phyloP scores from a whole-genome alignment of 1,140 invertebrate species.

The Dendroctonus valens region DNA sequence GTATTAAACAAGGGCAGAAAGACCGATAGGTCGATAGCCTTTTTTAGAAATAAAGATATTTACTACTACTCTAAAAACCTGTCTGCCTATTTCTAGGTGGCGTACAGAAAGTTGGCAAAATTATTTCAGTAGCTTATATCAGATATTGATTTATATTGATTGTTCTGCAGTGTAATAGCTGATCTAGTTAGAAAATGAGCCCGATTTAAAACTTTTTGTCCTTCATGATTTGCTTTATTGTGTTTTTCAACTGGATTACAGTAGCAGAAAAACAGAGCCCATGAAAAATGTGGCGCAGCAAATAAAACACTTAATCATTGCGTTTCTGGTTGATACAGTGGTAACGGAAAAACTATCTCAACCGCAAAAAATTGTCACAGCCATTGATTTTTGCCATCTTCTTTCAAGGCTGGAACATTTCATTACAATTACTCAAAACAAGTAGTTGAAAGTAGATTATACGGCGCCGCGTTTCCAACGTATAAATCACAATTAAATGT shows the following conservation, averaged over 20 bases:
- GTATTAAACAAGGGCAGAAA: too few relatives aligned
- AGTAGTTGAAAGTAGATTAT: too few relatives aligned
- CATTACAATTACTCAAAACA: background rate
- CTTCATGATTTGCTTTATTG: background rate
- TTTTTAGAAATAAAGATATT: too few relatives aligned
- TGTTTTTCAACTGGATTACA: background rate
- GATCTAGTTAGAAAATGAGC: background rate
- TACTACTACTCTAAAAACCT: too few relatives aligned
- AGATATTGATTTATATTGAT: background rate
- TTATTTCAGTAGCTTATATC: background rate
- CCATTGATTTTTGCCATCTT: slow-evolving; percentile 9
- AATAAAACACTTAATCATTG: slow-evolving; percentile 1
- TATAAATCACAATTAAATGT: too few relatives aligned
- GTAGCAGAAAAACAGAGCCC: background rate
- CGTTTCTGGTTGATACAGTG: slow-evolving; percentile 6
- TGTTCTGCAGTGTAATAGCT: background rate
- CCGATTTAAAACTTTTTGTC: background rate
- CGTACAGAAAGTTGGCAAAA: background rate
- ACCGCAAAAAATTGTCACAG: slow-evolving; percentile 18
- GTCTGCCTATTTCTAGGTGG: background rate
- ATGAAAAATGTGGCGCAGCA: background rate
- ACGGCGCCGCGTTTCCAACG: too few relatives aligned
- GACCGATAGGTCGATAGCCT: too few relatives aligned
- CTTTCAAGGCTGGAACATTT: slow-evolving; percentile 5
- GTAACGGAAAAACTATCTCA: slow-evolving; percentile 12